Evolutionary conservation across 2,797 vertebrate species (phyloP).

Genomic region (Myiothlypis chrysogaster): DNA sequence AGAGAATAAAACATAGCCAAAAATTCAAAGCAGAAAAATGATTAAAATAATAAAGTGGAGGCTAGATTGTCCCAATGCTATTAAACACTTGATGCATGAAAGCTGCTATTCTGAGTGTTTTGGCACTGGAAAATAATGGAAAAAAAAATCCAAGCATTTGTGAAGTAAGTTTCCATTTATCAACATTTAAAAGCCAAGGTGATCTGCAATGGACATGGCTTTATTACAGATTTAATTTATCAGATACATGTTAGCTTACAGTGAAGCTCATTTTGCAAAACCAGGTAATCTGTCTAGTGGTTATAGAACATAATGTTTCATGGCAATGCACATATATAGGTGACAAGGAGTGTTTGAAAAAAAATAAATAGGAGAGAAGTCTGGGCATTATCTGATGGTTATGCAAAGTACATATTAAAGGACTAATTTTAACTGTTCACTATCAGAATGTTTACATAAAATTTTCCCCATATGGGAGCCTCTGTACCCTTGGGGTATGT

Average conservation of each 20-base stretch:
- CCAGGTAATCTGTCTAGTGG: background rate
- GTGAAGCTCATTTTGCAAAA: background rate
- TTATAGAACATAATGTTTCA: background rate
- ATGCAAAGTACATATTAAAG: background rate
- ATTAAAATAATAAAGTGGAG: background rate
- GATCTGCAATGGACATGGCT: background rate
- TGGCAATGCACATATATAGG: background rate
- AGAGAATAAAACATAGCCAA: slow-evolving; percentile 9
- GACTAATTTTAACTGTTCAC: background rate
- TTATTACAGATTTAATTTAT: background rate
- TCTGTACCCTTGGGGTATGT: background rate
- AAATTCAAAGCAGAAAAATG: slow-evolving; percentile 1
- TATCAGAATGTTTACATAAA: background rate
- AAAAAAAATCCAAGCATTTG: background rate
- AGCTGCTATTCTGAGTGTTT: background rate
- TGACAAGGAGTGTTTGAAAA: background rate
- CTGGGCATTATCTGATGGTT: background rate
- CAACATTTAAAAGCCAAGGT: background rate
- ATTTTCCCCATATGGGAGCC: background rate
- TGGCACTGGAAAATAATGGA: background rate
- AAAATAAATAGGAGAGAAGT: background rate
- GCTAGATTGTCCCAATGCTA: background rate
- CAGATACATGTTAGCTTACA: background rate
- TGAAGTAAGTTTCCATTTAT: background rate
- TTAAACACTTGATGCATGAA: background rate